A percentile compares a stretch with the other conserved stretches of the same genome.
Conservation (phyloP, 1,140 invertebrate species). For the Drosophila triauraria region DNA sequence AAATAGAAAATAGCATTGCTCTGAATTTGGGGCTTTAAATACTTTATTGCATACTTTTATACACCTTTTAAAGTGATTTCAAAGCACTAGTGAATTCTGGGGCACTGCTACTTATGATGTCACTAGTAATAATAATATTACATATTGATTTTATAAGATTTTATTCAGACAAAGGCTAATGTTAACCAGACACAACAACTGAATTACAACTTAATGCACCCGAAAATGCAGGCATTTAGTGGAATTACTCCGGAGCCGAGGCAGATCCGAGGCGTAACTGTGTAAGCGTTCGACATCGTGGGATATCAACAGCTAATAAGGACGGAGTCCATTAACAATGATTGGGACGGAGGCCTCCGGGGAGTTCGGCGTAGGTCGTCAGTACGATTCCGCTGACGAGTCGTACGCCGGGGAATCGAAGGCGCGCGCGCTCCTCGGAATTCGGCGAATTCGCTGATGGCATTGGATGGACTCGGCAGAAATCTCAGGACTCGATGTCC, state of each 20-base stretch:
- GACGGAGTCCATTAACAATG: conserved; percentile 66
- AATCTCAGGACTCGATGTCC: conserved; percentile 27
- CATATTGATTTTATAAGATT: too few relatives aligned
- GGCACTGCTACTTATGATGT: too few relatives aligned
- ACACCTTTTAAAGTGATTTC: too few relatives aligned
- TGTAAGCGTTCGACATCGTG: conserved; percentile 8
- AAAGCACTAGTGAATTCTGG: too few relatives aligned
- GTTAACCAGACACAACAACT: background rate
- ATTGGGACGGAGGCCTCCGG: conserved; percentile 51
- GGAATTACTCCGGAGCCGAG: background rate
- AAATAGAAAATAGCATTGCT: too few relatives aligned
- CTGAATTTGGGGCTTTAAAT: too few relatives aligned
- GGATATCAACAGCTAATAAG: conserved; percentile 67
- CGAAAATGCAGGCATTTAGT: background rate
- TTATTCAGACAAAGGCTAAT: background rate
- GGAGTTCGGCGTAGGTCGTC: conserved; percentile 59
- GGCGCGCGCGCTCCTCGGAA: conserved; percentile 63
- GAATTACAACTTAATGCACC: background rate
- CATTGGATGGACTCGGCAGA: conserved; percentile 45
- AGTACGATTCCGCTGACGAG: conserved; percentile 54
- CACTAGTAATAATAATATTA: too few relatives aligned
- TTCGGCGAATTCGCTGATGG: conserved; percentile 73
- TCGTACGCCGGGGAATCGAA: conserved; percentile 72
- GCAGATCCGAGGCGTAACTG: background rate
- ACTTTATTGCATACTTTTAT: too few relatives aligned